Base-by-base conservation (phyloP, 2,113 vertebrate species). In the Seriola rivoliana region DNA sequence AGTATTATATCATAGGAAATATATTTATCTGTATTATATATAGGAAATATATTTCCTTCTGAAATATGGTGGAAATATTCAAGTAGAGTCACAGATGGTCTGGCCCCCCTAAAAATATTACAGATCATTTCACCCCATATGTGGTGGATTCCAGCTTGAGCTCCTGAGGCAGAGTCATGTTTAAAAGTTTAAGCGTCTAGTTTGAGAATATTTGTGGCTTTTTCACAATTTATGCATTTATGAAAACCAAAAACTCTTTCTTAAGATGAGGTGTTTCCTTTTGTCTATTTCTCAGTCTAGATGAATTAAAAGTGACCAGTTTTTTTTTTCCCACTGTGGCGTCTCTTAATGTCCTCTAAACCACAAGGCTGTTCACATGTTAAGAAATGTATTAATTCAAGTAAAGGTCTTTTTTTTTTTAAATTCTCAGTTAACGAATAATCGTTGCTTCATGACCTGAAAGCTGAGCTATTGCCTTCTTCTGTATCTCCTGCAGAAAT, bases 401-500 rank as follows among this genome's bases (percentile, higher is more conserved):
- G 29, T 29, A 29, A 2, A 29, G 29, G 2, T 29, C 29, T 2
- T 29, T 29, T 29, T 29, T 29, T 29, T 29, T 29, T 29, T 2
- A 2, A 29, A 29, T 29, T 29, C 29, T 29, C 29, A 29, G 29
- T 29, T 29, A 29, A 29, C 29, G 29, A 29, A 29, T 29, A 48
- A 25, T 44, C 8, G 21, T 6, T 34, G 8, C 9, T 38, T 17
- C 8, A 1, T n/a, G 8, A 8, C 6, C 12, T 34, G 12, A 34
- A 66, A 25, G 8, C 42, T 32, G n/a, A 68, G 2, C 12, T 13
- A 1, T 0, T 3, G 21, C 19, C 9, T 34, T 8, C 29, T 14
- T 25, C 48, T 59, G 57, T 42, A 12, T 71, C 40, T 58, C 42
- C 63, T 90, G 69, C 93, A 98, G 97, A 98, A 98, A 95, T 98